These are phyloP conservation scores for Bufo bufo DNA, from an alignment of 2,113 vertebrate genomes.

Conservation along the genomic window DNA sequence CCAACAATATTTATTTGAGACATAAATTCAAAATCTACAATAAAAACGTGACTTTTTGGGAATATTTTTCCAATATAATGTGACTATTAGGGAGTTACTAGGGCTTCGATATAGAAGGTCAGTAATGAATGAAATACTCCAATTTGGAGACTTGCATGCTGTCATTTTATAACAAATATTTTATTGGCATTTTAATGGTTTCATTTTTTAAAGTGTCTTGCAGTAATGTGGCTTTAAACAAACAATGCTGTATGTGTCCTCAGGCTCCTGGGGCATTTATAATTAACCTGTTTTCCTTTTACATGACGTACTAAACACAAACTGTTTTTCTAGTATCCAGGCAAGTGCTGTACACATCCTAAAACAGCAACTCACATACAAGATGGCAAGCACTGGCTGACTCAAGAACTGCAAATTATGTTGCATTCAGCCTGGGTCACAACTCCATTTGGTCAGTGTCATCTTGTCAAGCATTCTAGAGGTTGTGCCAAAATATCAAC, in stretches of 20 bases:
- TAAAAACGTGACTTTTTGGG: too few relatives aligned
- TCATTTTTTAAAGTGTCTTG: background rate
- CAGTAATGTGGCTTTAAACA: background rate
- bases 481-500: too few relatives aligned
- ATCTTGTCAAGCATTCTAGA: background rate
- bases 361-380: background rate
- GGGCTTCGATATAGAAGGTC: background rate
- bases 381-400: background rate
- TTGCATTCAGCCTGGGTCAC: background rate
- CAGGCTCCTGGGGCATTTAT: conserved; percentile 15
- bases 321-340: background rate
- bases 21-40: too few relatives aligned
- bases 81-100: too few relatives aligned
- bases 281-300: conserved; percentile 18
- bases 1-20: too few relatives aligned
- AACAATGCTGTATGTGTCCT: background rate
- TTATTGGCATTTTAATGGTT: too few relatives aligned
- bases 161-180: background rate
- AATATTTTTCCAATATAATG: too few relatives aligned
- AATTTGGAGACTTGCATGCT: background rate
- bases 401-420: background rate
- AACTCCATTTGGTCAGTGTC: background rate
- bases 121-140: background rate
- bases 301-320: conserved; percentile 9
- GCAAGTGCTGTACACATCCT: background rate